Conservation (phyloP, 1,140 invertebrate genomes). For the Microvelia longipes region DNA sequence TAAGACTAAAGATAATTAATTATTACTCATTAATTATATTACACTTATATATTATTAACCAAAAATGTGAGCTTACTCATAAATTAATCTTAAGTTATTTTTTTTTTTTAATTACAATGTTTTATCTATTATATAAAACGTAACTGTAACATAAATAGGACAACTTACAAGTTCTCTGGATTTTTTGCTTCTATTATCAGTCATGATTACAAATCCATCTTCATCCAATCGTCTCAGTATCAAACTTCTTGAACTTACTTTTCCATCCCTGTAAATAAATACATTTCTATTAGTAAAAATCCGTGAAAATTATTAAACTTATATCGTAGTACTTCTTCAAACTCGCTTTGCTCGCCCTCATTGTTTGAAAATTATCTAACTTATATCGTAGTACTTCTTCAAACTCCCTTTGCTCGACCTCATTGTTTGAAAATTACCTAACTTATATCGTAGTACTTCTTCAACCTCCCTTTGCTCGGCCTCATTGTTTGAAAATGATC, state of each 20-base stretch:
- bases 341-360: conserved; percentile 5
- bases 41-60: too few species aligned
- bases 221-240: conserved; percentile 32
- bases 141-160: too few species aligned
- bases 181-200: conserved; percentile 34
- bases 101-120: too few species aligned
- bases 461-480: background rate
- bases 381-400: background rate
- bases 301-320: conserved; percentile 1
- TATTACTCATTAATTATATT: too few species aligned
- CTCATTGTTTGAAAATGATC: background rate
- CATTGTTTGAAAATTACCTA: background rate
- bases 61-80: too few species aligned
- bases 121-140: background rate
- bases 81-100: conserved; percentile 14
- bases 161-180: conserved; percentile 33
- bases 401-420: background rate
- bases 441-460: background rate
- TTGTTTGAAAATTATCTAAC: background rate
- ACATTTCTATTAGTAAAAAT: background rate
- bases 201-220: conserved; percentile 36
- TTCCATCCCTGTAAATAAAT: conserved; percentile 29
- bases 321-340: conserved; percentile 4
- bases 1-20: too few species aligned
- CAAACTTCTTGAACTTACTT: conserved; percentile 32